A percentile compares a stretch with the other conserved stretches of the same genome.
Evolutionary conservation across 2,113 vertebrate genomes (phyloP).

Genomic region (Pogona vitticeps): DNA sequence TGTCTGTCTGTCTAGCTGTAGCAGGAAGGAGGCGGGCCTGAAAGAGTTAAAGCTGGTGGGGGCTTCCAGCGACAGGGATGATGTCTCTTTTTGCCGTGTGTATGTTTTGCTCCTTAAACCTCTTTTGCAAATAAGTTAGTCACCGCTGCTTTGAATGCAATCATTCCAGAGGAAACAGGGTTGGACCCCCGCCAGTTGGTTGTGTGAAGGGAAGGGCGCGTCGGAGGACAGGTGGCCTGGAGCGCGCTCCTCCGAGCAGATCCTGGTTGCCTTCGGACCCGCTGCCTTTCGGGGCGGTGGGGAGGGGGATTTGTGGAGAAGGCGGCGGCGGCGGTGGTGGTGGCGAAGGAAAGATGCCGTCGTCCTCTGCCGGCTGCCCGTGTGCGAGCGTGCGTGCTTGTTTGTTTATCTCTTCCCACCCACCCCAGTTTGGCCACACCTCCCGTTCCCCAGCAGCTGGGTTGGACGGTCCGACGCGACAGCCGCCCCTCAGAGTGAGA

Average conservation of each 20-base stretch:
- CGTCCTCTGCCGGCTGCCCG: too few relatives aligned
- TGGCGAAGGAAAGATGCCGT: not conserved
- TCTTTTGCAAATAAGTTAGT: conserved; percentile 76
- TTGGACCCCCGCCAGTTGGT: conserved; percentile 29
- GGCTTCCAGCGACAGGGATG: not conserved
- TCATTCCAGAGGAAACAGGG: conserved; percentile 54
- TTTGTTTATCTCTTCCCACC: conserved; percentile 23
- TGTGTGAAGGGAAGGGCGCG: conserved; percentile 42
- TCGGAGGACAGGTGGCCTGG: conserved; percentile 1
- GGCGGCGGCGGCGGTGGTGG: not conserved
- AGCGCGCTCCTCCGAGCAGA: not conserved
- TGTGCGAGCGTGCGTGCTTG: not conserved
- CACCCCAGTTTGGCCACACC: conserved; percentile 86
- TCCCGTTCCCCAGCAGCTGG: too few relatives aligned
- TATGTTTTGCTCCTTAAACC: not conserved
- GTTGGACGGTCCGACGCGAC: too few relatives aligned
- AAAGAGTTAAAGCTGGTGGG: not conserved
- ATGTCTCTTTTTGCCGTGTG: not conserved
- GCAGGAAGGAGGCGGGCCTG: too few relatives aligned
- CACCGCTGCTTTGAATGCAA: conserved; percentile 65
- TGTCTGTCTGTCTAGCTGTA: too few relatives aligned
- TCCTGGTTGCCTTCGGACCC: conserved; percentile 27
- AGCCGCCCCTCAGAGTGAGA: too few relatives aligned
- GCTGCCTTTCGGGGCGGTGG: not conserved
- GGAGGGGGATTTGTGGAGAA: not conserved